phyloP scores from a whole-genome alignment of 2,888 invertebrate genomes.

The Synanthedon myopaeformis region DNA sequence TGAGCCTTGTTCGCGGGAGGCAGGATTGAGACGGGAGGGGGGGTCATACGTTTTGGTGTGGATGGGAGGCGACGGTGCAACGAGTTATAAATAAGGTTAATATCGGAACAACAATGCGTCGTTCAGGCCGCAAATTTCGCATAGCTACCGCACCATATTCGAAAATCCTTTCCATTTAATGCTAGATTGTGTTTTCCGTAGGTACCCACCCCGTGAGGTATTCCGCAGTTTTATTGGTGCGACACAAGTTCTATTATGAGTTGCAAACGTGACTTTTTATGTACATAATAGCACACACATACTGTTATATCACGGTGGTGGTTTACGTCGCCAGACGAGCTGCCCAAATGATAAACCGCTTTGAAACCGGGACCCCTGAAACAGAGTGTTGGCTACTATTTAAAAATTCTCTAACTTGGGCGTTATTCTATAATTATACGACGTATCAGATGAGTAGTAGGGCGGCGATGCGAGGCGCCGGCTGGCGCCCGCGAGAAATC shows the following conservation, averaged over 20 bases:
- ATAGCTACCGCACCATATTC: constrained; percentile 20
- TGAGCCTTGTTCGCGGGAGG: constrained; percentile 6
- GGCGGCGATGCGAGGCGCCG: constrained; percentile 7
- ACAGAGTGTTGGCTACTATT: no score
- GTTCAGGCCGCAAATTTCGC: constrained; percentile 17
- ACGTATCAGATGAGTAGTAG: background rate
- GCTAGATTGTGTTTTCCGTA: background rate
- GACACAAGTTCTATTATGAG: no score
- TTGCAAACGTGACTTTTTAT: no score
- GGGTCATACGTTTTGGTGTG: background rate
- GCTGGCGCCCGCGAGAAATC: constrained; percentile 23
- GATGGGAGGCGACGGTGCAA: constrained; percentile 11
- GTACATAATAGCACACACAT: no score
- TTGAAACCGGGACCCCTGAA: no score
- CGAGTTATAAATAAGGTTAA: constrained; percentile 28
- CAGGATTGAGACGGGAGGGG: background rate
- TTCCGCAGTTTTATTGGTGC: no score
- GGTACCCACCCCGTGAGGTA: no score
- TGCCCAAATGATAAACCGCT: no score
- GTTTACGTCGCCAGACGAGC: no score
- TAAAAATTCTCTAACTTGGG: no score
- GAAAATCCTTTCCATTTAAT: constrained; percentile 6
- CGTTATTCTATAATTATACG: no score
- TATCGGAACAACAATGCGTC: constrained; percentile 23
- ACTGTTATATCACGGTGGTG: no score